Evolutionary conservation across 2,888 invertebrate species (phyloP).

Genomic region (Fabriciana adippe): DNA sequence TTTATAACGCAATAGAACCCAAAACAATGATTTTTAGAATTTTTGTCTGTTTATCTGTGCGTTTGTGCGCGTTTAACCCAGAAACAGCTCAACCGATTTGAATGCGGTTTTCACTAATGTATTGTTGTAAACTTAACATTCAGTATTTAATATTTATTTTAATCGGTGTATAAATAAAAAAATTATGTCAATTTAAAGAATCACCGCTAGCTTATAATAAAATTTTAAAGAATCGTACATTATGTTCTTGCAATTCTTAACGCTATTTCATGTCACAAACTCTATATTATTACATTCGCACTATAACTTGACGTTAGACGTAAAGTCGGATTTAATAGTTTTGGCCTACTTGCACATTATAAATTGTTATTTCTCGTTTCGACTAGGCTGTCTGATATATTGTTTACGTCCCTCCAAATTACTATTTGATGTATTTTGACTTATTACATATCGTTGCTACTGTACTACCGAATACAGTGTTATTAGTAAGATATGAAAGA

Average conservation of each 20-base stretch:
- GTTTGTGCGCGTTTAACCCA: too few relatives aligned
- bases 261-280: constrained; percentile 8
- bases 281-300: constrained; percentile 21
- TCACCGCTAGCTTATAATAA: too few relatives aligned
- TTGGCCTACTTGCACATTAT: constrained; percentile 38
- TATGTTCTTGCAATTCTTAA: not conserved
- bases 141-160: too few relatives aligned
- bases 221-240: not conserved
- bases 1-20: too few relatives aligned
- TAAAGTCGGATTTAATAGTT: constrained; percentile 40
- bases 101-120: too few relatives aligned
- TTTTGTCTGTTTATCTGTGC: too few relatives aligned
- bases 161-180: too few relatives aligned
- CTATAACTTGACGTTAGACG: constrained; percentile 35
- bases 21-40: too few relatives aligned
- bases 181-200: too few relatives aligned
- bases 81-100: too few relatives aligned
- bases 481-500: not conserved
- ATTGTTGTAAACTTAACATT: too few relatives aligned
- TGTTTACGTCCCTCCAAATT: constrained; percentile 35
- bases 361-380: constrained; percentile 33
- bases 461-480: not conserved
- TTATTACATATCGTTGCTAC: not conserved
- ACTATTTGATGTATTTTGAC: constrained; percentile 15
- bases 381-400: constrained; percentile 35